Percentiles rank a stretch among this genome's conserved stretches.
Evolutionary conservation across 2,888 invertebrate species (phyloP).

Genomic region (Rhogogaster chlorosoma): DNA sequence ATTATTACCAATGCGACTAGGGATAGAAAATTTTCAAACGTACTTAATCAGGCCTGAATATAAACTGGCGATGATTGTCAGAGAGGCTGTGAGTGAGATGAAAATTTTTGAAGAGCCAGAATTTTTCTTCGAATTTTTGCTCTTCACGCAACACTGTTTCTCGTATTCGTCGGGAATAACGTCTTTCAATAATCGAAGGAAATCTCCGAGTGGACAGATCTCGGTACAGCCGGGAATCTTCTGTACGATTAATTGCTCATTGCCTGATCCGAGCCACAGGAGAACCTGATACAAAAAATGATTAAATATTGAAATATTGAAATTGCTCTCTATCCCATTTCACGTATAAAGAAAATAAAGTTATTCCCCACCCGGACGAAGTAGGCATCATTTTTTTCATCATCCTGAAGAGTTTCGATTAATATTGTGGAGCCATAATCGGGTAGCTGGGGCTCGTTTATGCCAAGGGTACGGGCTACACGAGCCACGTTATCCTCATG

Average conservation of each 20-base stretch:
- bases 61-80: constrained; percentile 2
- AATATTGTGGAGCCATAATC: constrained; percentile 71
- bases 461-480: constrained; percentile 66
- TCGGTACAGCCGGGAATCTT: constrained; percentile 73
- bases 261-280: constrained; percentile 72
- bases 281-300: constrained; percentile 68
- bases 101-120: not conserved
- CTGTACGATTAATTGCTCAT: constrained; percentile 69
- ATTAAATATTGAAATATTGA: not conserved
- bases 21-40: not conserved
- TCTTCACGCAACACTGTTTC: constrained; percentile 55
- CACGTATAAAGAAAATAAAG: not conserved
- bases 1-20: no score
- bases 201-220: constrained; percentile 73
- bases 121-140: not conserved
- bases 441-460: constrained; percentile 68
- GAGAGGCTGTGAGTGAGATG: not conserved
- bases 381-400: constrained; percentile 61
- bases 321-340: no score
- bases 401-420: constrained; percentile 69
- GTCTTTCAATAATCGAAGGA: constrained; percentile 68
- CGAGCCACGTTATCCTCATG: constrained; percentile 72
- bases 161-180: constrained; percentile 70
- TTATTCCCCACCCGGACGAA: constrained; percentile 65
- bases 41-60: not conserved